phyloP scores from a whole-genome alignment of 2,888 invertebrate species.

The Nomada fabriciana region DNA sequence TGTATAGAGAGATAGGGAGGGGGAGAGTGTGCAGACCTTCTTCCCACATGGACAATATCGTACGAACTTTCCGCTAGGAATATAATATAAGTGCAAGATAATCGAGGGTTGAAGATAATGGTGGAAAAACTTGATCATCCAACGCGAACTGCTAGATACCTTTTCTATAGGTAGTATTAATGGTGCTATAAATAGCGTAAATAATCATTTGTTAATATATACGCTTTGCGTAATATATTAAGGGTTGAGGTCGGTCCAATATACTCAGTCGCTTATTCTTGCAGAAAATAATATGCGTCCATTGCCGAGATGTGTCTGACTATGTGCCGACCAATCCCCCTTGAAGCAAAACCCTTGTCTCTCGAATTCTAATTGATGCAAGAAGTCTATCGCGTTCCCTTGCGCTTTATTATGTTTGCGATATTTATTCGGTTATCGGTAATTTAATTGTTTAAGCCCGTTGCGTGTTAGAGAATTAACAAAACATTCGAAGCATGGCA shows the following conservation, averaged over 20 bases:
- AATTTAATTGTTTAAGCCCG: not conserved
- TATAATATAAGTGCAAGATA: constrained; percentile 2
- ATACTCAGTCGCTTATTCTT: no score
- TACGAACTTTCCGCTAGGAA: not conserved
- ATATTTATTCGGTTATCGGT: not conserved
- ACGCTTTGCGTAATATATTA: not conserved
- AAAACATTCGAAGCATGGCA: not conserved
- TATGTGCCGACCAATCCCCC: not conserved
- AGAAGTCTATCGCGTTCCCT: not conserved
- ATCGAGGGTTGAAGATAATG: not conserved
- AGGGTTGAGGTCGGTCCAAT: no score
- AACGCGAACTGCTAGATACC: no score
- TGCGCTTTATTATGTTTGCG: not conserved
- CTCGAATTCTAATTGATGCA: no score
- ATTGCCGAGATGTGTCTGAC: not conserved
- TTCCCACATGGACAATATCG: not conserved
- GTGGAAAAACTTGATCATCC: not conserved
- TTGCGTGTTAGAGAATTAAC: not conserved
- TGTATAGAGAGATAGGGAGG: not conserved
- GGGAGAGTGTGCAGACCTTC: not conserved
- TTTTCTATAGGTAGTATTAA: no score
- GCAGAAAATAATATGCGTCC: not conserved
- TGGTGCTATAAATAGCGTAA: not conserved
- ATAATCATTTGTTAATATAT: not conserved
- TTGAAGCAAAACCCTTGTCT: not conserved